phyloP scores from a whole-genome alignment of 2,888 invertebrate genomes.

The Dolichopus griseipennis region DNA sequence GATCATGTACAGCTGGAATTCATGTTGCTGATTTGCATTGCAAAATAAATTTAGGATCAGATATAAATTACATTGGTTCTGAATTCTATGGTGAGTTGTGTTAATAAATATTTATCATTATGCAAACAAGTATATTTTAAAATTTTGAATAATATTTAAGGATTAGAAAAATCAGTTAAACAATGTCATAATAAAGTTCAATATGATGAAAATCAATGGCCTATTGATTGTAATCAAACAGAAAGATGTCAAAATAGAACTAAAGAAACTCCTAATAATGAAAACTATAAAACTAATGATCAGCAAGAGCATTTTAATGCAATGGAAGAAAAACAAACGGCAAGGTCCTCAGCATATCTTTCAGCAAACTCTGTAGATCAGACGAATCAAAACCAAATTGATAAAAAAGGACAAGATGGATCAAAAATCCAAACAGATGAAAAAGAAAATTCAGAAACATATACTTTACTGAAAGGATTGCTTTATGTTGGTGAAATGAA shows the following conservation, averaged over 20 bases:
- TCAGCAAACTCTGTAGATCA: neutral
- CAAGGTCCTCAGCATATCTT: neutral
- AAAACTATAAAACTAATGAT: neutral
- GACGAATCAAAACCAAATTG: neutral
- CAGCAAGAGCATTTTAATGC: neutral
- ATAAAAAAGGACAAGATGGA: neutral
- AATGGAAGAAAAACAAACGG: conserved; percentile 5
- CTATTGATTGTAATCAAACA: neutral
- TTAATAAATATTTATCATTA: no score
- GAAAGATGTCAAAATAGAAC: neutral
- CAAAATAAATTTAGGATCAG: conserved; percentile 39
- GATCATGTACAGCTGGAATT: conserved; percentile 17
- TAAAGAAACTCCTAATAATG: neutral
- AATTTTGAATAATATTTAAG: neutral
- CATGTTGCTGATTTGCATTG: conserved; percentile 16
- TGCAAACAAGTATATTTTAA: neutral
- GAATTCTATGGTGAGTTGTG: conserved; percentile 42
- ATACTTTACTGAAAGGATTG: conserved; percentile 35
- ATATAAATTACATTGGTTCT: conserved; percentile 45
- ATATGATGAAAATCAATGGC: neutral
- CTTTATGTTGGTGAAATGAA: conserved; percentile 33
- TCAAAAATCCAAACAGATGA: neutral
- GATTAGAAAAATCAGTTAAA: neutral
- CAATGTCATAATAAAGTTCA: neutral
- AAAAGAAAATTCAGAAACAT: neutral